phyloP scores from a whole-genome alignment of 2,113 vertebrate genomes.

The Lophotis ruficrista region DNA sequence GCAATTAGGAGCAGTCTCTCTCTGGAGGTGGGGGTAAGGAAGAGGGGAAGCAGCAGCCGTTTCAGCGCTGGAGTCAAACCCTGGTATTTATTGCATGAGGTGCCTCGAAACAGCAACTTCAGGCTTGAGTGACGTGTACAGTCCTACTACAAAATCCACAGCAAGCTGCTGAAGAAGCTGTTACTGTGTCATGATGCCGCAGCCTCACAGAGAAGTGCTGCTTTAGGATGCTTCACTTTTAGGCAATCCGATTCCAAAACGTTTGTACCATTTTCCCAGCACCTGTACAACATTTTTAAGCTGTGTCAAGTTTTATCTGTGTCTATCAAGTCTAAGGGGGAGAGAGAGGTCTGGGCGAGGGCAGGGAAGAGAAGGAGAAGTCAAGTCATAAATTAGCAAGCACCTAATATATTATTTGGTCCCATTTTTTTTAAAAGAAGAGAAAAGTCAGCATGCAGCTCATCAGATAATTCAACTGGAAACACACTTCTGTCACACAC shows the following conservation, averaged over 20 bases:
- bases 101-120: not conserved
- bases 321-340: not conserved
- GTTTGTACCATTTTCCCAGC: not conserved
- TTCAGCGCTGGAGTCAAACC: not conserved
- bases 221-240: not conserved
- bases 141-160: not conserved
- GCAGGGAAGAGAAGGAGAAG: not conserved
- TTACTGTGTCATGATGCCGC: accelerated
- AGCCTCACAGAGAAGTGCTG: not conserved
- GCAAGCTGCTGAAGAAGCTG: not conserved
- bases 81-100: not conserved
- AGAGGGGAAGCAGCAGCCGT: not conserved
- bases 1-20: not conserved
- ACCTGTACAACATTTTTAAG: not conserved
- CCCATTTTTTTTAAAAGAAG: not conserved
- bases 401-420: not conserved
- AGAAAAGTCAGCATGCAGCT: not conserved
- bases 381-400: not conserved
- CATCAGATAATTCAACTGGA: not conserved
- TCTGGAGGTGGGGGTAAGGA: not conserved
- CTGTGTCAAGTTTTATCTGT: not conserved
- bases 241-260: not conserved
- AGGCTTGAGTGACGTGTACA: not conserved
- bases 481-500: not conserved
- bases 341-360: not conserved